A percentile compares a stretch with the other conserved stretches of the same genome.
Conservation (phyloP, 2,888 invertebrate genomes). For the Trichogramma evanescens region DNA sequence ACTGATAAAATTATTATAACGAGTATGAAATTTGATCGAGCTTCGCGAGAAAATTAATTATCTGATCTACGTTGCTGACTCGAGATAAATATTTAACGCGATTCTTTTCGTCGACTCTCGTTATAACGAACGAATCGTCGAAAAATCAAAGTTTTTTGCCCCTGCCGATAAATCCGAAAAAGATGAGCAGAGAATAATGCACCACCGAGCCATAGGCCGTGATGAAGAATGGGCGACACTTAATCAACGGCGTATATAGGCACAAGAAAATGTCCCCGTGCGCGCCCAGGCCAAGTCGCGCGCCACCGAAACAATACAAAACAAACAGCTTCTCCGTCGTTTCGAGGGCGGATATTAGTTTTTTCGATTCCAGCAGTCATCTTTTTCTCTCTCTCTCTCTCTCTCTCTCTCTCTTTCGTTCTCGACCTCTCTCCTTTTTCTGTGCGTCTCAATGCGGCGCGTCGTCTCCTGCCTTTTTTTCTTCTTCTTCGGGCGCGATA, state of each 20-base stretch:
- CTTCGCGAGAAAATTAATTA: too few relatives aligned
- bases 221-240: too few relatives aligned
- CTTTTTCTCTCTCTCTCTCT: neutral
- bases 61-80: too few relatives aligned
- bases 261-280: neutral
- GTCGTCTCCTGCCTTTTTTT: slow-evolving; percentile 23
- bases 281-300: neutral
- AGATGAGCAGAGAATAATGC: too few relatives aligned
- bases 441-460: neutral
- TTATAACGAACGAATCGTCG: too few relatives aligned
- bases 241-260: neutral
- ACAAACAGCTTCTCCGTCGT: slow-evolving; percentile 41
- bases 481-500: neutral
- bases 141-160: too few relatives aligned
- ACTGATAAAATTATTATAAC: too few relatives aligned
- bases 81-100: too few relatives aligned
- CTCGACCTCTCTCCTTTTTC: slow-evolving; percentile 18
- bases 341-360: slow-evolving; percentile 45
- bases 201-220: too few relatives aligned
- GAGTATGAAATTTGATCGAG: too few relatives aligned
- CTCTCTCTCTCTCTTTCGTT: slow-evolving; percentile 17
- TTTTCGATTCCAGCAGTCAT: slow-evolving; percentile 41
- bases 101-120: too few relatives aligned
- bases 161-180: too few relatives aligned
- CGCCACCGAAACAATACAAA: slow-evolving; percentile 45